These are phyloP conservation scores for Colaptes auratus DNA, from an alignment of 2,113 vertebrate genomes.

Conservation along the genomic window DNA sequence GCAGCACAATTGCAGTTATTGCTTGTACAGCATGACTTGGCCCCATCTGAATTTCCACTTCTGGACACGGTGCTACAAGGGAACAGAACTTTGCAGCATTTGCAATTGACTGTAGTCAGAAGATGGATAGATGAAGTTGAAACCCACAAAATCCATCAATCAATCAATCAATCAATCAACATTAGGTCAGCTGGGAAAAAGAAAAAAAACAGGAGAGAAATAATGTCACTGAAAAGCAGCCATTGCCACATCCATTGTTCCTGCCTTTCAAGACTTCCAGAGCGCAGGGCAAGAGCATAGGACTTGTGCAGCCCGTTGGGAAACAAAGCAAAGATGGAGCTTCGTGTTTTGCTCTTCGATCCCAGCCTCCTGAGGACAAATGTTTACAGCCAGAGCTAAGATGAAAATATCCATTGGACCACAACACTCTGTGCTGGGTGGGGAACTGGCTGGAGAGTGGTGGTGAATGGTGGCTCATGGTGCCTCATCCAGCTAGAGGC, in stretches of 20 bases:
- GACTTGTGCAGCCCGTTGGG: neutral
- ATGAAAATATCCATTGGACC: neutral
- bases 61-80: neutral
- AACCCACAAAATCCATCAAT: too few species aligned
- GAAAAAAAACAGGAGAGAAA: neutral
- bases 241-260: neutral
- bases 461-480: too few species aligned
- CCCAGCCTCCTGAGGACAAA: neutral
- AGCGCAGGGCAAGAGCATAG: neutral
- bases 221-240: neutral
- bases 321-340: neutral
- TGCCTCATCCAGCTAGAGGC: too few species aligned
- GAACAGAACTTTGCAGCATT: neutral
- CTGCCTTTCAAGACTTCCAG: neutral
- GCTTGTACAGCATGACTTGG: neutral
- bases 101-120: neutral
- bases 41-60: neutral
- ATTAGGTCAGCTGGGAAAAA: neutral
- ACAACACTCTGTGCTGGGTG: too few species aligned
- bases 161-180: too few species aligned
- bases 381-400: neutral
- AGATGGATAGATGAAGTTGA: neutral
- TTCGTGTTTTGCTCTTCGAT: neutral
- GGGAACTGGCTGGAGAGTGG: too few species aligned
- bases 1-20: neutral